Evolutionary conservation across 2,113 vertebrate genomes (phyloP), one percentile per base, ranked within the genome.

Genomic region (Tyto alba): DNA sequence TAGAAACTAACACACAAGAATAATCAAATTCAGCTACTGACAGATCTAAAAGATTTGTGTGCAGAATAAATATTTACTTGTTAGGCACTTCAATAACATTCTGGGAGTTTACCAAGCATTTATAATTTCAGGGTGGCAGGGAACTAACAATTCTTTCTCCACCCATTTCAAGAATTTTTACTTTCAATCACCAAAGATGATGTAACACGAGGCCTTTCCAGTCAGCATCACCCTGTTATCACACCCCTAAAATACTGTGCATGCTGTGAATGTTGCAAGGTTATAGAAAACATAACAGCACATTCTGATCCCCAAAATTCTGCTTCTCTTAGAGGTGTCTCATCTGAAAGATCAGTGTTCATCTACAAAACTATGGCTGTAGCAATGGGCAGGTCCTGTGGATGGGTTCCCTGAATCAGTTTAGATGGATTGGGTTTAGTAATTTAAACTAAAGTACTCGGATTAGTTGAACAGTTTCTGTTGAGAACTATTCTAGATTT

Each of bases 151-250:
- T 91, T 88, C 59, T 85, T 82, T 79, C 94, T 90, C 96, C 89
- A 96, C 89, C 92, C 92, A 69, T 30, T 79, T 90, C 23, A 92
- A 89, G 74, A 95, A 96, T 95, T 95, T 93, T 95, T 89, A 69
- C 50, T 91, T 96, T 92, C 80, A 82, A 0, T 85, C 92, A 91
- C 52, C 73, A 91, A 79, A 91, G 57, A 93, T 95, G 94, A 95
- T 79, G 92, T 82, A 92, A 95, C 18, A 26, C 5, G 26, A 89
- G 21, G 50, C 26, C 66, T 89, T 96, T 92, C 89, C 77, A 93
- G 87, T 45, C 40, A 76, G 34, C 56, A 45, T 94, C 59, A 85
- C 22, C 26, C 60, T 69, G 34, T 87, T 85, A 85, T 82, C 92
- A 93, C 45, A 93, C 12, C 66, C 45, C 53, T 40, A 66, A 91